phyloP scores from a whole-genome alignment of 1,140 invertebrate genomes.

The Calycopis cecrops region DNA sequence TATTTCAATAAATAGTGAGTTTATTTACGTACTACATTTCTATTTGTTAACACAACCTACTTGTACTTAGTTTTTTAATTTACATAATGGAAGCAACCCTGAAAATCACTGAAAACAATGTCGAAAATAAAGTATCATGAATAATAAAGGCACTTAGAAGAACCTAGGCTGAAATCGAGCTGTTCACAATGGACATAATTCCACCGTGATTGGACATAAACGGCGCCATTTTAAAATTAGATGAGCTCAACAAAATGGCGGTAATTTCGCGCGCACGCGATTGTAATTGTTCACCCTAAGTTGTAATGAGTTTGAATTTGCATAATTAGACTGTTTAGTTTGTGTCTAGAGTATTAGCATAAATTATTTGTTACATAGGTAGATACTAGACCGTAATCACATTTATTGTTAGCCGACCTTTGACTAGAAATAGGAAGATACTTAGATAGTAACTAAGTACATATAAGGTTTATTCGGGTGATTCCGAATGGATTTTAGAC shows the following conservation, averaged over 20 bases:
- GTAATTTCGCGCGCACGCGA: constrained; percentile 25
- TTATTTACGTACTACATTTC: no score
- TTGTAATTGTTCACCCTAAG: constrained; percentile 6
- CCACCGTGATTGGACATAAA: constrained; percentile 23
- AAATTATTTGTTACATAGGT: neutral
- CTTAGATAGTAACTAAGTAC: no score
- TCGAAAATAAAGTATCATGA: neutral
- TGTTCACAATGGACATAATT: constrained; percentile 14
- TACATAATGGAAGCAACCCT: no score
- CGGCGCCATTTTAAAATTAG: constrained; percentile 34
- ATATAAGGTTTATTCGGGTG: no score
- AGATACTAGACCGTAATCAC: no score
- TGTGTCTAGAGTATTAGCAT: no score
- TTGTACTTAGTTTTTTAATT: no score
- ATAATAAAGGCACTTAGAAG: constrained; percentile 4
- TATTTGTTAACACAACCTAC: no score
- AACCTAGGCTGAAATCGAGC: constrained; percentile 22
- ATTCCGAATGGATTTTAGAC: no score
- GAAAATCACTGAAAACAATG: neutral
- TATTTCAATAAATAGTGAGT: no score
- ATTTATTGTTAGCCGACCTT: no score
- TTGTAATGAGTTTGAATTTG: constrained; percentile 4
- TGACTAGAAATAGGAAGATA: no score
- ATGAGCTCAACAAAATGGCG: constrained; percentile 33
- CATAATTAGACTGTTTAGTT: constrained; percentile 3